These are phyloP conservation scores for Colaptes auratus DNA, from an alignment of 2,113 vertebrate species.

Conservation along the genomic window DNA sequence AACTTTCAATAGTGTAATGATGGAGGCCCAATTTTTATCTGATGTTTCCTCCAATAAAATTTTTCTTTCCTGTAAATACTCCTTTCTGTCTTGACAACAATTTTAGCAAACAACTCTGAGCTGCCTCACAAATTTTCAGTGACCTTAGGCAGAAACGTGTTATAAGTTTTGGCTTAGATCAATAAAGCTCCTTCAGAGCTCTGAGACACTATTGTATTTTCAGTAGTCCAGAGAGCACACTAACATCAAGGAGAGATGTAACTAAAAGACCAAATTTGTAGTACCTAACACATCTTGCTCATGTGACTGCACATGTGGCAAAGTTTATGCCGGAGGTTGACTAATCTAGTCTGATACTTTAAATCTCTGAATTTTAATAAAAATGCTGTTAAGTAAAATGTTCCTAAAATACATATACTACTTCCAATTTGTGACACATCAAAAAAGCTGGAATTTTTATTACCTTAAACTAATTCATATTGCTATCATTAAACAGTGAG, in stretches of 20 bases:
- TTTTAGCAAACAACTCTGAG: neutral
- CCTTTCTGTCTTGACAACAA: conserved; percentile 24
- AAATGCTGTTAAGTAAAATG: neutral
- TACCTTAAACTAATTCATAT: neutral
- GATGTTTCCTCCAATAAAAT: neutral
- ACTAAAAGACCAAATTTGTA: neutral
- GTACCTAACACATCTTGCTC: neutral
- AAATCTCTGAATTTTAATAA: neutral
- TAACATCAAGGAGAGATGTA: neutral
- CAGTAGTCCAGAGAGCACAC: neutral
- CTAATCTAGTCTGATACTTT: neutral
- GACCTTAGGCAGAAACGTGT: neutral
- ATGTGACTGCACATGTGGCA: neutral
- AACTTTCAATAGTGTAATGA: neutral
- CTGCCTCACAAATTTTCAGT: neutral
- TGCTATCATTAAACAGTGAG: neutral
- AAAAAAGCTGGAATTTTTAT: neutral
- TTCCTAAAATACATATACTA: neutral
- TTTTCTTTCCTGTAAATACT: conserved; percentile 3
- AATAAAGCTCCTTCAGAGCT: neutral
- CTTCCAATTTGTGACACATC: neutral
- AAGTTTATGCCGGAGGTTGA: neutral
- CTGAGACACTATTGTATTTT: neutral
- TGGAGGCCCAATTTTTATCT: neutral
- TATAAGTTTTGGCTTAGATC: neutral